These are phyloP conservation scores for Siniperca knerii DNA, from an alignment of 2,113 vertebrate species.

Conservation along the genomic window DNA sequence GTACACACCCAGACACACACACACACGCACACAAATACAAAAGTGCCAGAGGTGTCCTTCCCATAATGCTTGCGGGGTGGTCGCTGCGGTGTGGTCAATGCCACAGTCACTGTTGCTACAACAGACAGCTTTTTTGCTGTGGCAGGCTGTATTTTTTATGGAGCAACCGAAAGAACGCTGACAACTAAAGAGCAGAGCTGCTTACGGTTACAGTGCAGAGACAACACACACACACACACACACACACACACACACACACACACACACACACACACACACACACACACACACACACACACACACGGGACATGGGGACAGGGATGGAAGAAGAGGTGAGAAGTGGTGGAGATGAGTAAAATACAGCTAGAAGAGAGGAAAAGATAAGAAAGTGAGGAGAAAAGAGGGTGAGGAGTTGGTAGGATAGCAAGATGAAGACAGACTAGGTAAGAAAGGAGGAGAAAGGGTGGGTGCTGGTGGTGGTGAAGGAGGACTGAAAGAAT, in stretches of 20 bases:
- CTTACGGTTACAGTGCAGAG: conserved; percentile 75
- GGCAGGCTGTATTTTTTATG: conserved; percentile 80
- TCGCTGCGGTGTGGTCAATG: conserved; percentile 73
- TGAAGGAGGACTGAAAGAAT: conserved; percentile 71
- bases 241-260: conserved; percentile 26
- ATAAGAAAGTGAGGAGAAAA: conserved; percentile 31
- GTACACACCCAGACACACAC: conserved; percentile 44
- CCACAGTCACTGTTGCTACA: conserved; percentile 75
- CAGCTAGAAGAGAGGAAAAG: conserved; percentile 20
- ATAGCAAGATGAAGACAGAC: conserved; percentile 51
- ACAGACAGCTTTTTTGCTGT: conserved; percentile 78
- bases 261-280: conserved; percentile 35
- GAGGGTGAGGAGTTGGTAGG: conserved; percentile 29
- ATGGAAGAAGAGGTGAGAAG: conserved; percentile 48
- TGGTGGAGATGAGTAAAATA: conserved; percentile 48
- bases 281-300: conserved; percentile 36
- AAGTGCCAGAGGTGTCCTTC: conserved; percentile 75
- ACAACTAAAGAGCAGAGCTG: conserved; percentile 79
- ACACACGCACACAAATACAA: conserved; percentile 40
- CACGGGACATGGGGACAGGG: conserved; percentile 38
- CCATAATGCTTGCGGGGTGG: conserved; percentile 64
- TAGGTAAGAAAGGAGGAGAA: conserved; percentile 27
- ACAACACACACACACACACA: conserved; percentile 44
- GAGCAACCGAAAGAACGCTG: conserved; percentile 78
- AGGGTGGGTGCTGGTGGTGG: neutral